Evolutionary conservation across 2,797 vertebrate species (phyloP).

Genomic region (Pseudochaenichthys georgianus): DNA sequence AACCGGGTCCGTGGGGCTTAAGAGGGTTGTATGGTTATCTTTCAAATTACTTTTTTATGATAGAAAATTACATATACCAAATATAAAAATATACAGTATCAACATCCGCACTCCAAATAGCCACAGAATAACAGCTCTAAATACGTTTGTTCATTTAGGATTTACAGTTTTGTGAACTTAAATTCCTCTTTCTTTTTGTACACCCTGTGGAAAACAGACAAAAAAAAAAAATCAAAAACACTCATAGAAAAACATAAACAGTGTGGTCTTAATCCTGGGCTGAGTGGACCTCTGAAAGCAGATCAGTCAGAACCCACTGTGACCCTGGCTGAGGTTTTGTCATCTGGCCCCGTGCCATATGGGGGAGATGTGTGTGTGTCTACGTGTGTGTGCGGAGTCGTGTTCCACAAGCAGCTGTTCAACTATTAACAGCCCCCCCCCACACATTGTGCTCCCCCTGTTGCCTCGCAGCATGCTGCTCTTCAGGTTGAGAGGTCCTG

Average conservation of each 20-base stretch:
- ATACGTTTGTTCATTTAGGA: background rate
- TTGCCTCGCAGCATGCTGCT: slow-evolving; percentile 55
- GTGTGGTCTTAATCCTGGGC: slow-evolving; percentile 76
- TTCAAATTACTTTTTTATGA: background rate
- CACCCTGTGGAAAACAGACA: background rate
- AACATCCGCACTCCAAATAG: background rate
- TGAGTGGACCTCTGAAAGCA: slow-evolving; percentile 73
- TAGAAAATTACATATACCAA: background rate
- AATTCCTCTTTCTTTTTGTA: slow-evolving; percentile 1
- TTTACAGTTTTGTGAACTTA: background rate
- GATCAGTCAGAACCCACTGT: slow-evolving; percentile 67
- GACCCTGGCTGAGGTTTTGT: slow-evolving; percentile 72
- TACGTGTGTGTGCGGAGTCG: slow-evolving; percentile 55
- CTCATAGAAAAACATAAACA: slow-evolving; percentile 51
- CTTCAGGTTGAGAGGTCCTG: slow-evolving; percentile 62
- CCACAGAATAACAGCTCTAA: background rate
- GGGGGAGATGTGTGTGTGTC: slow-evolving; percentile 19
- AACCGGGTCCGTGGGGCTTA: too few species aligned
- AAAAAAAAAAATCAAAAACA: slow-evolving; percentile 29
- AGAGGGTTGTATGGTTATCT: background rate
- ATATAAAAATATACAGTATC: background rate
- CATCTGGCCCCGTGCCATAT: slow-evolving; percentile 69
- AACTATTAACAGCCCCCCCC: slow-evolving; percentile 37
- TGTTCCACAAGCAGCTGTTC: slow-evolving; percentile 84
- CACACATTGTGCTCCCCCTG: slow-evolving; percentile 1